Evolutionary conservation across 1,140 invertebrate species (phyloP).

Genomic region (Lepidurus arcticus): DNA sequence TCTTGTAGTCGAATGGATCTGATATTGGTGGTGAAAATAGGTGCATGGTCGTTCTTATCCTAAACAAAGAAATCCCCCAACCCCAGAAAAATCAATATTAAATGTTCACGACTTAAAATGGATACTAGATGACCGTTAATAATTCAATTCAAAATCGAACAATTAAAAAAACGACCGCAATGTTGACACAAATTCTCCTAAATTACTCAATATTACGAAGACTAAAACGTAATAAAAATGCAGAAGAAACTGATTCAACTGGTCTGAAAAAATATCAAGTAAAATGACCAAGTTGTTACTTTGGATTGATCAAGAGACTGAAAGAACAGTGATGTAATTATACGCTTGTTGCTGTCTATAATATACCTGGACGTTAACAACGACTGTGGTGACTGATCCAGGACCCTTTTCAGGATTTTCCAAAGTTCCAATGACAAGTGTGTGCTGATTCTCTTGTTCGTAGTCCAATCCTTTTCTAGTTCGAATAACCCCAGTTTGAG

Average conservation of each 20-base stretch:
- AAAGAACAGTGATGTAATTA: too few relatives aligned
- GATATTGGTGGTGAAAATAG: slow-evolving; percentile 72
- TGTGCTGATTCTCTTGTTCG: slow-evolving; percentile 64
- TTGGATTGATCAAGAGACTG: too few relatives aligned
- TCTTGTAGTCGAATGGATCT: slow-evolving; percentile 76
- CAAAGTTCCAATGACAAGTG: slow-evolving; percentile 68
- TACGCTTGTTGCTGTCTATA: too few relatives aligned
- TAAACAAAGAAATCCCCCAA: slow-evolving; percentile 38
- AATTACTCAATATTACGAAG: too few relatives aligned
- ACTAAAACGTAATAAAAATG: too few relatives aligned
- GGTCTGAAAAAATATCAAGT: too few relatives aligned
- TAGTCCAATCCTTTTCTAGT: slow-evolving; percentile 70
- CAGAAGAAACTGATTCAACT: too few relatives aligned
- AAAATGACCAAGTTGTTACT: too few relatives aligned
- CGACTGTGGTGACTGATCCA: slow-evolving; percentile 66
- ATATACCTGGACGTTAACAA: slow-evolving; percentile 67
- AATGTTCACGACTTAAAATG: not conserved
- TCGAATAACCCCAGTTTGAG: slow-evolving; percentile 67
- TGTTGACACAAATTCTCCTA: too few relatives aligned
- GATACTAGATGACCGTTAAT: not conserved
- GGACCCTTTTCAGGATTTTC: slow-evolving; percentile 64
- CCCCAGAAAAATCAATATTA: slow-evolving; percentile 7
- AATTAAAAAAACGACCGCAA: slow-evolving; percentile 28
- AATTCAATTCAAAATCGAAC: slow-evolving; percentile 32
- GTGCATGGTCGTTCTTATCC: slow-evolving; percentile 48